A percentile compares a stretch with the other conserved stretches of the same genome.
Evolutionary conservation across 2,888 invertebrate genomes (phyloP).

Genomic region (Ichneumoninae sp.): DNA sequence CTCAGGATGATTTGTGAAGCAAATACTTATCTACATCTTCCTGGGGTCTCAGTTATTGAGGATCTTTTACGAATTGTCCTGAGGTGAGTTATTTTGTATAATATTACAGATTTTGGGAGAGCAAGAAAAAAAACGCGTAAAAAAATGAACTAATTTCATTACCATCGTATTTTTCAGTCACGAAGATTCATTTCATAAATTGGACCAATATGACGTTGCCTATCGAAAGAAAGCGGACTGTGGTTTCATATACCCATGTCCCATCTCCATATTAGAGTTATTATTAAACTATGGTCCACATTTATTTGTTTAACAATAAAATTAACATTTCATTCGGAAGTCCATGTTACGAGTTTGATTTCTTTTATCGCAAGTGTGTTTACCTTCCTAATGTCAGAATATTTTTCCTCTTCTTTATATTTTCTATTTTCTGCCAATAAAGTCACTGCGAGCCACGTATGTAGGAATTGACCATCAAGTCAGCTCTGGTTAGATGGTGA

Average conservation of each 20-base stretch:
- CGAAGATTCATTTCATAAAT: conserved; percentile 61
- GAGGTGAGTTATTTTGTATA: conserved; percentile 83
- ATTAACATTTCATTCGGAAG: not conserved
- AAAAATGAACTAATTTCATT: conserved; percentile 23
- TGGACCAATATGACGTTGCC: conserved; percentile 79
- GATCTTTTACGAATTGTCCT: conserved; percentile 88
- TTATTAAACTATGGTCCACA: conserved; percentile 70
- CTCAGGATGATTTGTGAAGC: conserved; percentile 90
- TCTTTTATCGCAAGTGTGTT: not conserved
- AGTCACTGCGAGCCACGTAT: too few relatives aligned
- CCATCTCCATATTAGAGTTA: conserved; percentile 79
- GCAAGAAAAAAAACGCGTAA: not conserved
- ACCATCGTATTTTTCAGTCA: conserved; percentile 44
- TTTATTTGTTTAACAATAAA: conserved; percentile 44
- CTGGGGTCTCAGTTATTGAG: conserved; percentile 88
- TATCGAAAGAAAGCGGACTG: conserved; percentile 74
- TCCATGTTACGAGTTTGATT: not conserved
- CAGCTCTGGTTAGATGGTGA: too few relatives aligned
- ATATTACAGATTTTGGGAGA: not conserved
- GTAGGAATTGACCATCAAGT: too few relatives aligned
- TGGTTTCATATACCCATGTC: conserved; percentile 77
- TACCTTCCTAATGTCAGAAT: not conserved
- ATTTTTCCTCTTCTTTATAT: too few relatives aligned
- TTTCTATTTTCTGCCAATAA: too few relatives aligned
- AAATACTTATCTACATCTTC: conserved; percentile 85